Evolutionary conservation across 2,888 invertebrate genomes (phyloP).

Genomic region (Pseudococcus longispinus): DNA sequence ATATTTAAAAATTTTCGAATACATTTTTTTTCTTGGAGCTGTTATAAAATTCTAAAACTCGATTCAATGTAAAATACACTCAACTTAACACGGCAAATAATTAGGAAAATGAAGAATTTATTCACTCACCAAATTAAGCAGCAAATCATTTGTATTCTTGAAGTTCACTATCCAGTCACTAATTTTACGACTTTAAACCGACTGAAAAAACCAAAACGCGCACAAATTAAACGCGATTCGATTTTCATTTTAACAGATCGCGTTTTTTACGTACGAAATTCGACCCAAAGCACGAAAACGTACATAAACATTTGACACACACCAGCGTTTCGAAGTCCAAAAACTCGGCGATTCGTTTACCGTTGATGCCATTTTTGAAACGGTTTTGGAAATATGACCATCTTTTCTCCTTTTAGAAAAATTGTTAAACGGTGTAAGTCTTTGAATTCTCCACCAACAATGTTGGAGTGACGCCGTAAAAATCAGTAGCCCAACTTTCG

Average conservation of each 20-base stretch:
- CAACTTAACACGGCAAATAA: no score
- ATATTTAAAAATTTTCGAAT: no score
- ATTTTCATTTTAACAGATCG: neutral
- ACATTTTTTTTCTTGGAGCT: no score
- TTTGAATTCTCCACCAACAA: no score
- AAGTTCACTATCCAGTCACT: neutral
- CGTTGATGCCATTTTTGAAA: slow-evolving; percentile 20
- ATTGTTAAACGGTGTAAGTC: no score
- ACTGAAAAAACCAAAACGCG: neutral
- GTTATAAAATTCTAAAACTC: no score
- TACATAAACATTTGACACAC: slow-evolving; percentile 33
- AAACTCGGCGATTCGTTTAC: neutral
- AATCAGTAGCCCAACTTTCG: slow-evolving; percentile 98
- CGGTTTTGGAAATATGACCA: neutral
- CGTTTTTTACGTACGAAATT: slow-evolving; percentile 24
- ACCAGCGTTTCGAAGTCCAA: slow-evolving; percentile 7
- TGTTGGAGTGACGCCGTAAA: slow-evolving; percentile 93
- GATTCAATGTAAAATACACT: no score
- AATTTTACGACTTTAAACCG: neutral
- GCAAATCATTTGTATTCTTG: neutral
- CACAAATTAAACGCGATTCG: neutral
- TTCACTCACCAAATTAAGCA: neutral
- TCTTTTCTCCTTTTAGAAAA: neutral
- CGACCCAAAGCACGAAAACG: neutral
- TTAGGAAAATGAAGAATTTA: neutral